These are phyloP conservation scores for Pipistrellus pygmaeus DNA, from an alignment of 2,797 vertebrate species.

Conservation along the genomic window DNA sequence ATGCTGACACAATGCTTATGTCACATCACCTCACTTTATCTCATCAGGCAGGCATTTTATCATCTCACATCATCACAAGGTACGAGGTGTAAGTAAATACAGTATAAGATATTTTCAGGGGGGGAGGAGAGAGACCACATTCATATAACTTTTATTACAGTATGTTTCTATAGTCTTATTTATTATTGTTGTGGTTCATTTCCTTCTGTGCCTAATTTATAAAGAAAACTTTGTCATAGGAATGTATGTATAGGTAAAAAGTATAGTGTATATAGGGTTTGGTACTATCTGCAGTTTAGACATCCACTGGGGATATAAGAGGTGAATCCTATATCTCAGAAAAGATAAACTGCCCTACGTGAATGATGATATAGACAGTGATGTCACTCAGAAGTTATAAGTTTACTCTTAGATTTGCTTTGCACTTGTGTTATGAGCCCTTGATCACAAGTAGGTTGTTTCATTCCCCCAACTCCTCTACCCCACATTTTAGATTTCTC, in stretches of 20 bases:
- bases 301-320: neutral
- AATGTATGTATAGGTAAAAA: neutral
- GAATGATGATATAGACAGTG: neutral
- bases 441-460: neutral
- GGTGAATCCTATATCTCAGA: neutral
- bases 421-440: neutral
- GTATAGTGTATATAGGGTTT: neutral
- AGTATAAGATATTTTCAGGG: neutral
- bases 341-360: neutral
- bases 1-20: neutral
- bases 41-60: neutral
- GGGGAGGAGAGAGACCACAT: neutral
- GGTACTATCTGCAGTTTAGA: neutral
- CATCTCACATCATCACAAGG: neutral
- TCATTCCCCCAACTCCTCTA: neutral
- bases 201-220: neutral
- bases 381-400: neutral
- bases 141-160: neutral
- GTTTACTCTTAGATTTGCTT: neutral
- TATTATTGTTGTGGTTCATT: neutral
- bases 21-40: neutral
- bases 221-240: neutral
- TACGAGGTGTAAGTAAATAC: too few species aligned
- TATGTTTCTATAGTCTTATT: neutral
- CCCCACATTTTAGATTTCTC: neutral